Evolutionary conservation across 1,140 invertebrate genomes (phyloP), one percentile per base, ranked within the genome.

Genomic region (Cydia strobilella): DNA sequence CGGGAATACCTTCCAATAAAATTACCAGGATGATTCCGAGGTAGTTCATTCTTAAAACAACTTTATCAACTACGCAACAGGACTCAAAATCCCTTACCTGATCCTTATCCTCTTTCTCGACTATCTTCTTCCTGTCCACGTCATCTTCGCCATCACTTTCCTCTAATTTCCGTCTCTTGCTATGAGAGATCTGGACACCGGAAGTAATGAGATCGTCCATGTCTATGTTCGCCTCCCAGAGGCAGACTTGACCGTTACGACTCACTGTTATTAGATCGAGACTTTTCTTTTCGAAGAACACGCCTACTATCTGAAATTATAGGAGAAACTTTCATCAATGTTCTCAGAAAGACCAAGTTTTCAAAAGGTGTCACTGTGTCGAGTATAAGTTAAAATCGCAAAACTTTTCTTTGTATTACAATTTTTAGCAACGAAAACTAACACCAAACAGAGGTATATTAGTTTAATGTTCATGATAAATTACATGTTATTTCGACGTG

Each of bases 191-290:
- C 76, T 93, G 93, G 25, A 94, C 88, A 42, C 82, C 87, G 0
- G 89, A 91, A 0, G 87, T 85, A 15, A 95, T 86, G 39, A 98
- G 89, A 77, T 95, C 95, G 51, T 95, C 94, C 3, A 95, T 92
- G 74, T 96, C 95, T 69, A 97, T 92, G 80, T 94, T 96, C 86
- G 97, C 97, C 85, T 98, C 96, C 98, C 98, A 99, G n/a, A 98
- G 90, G 87, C 96, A 97, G 0, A 98, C 84, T 77, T 94, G 94
- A 2, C 95, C 95, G 87, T 95, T 97, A 89, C 94, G 94, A 82
- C 96, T 95, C 13, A 98, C 89, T 4, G 96, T 97, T 71, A 95
- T 96, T 1, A 97, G 89, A 93, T 99, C 96, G 79, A 98, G 95
- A 80, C 95, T 96, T 72, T 97, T 95, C 75, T 95, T 94, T 87